Conservation (phyloP, 2,888 invertebrate species). For the Acheta domesticus region DNA sequence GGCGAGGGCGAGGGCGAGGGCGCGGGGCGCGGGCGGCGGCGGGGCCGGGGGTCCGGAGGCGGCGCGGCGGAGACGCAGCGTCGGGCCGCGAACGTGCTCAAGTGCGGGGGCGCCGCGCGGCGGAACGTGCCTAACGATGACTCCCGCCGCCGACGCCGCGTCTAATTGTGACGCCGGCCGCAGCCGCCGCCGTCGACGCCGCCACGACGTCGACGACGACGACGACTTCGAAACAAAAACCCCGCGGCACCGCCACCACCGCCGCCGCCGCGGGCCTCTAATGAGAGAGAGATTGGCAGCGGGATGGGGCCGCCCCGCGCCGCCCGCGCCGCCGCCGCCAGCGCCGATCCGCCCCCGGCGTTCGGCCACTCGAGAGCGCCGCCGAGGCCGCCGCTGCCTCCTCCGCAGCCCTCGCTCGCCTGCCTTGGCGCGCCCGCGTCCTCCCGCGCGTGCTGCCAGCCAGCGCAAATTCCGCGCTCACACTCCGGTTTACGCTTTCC, state of each 20-base stretch:
- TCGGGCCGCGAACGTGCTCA: conserved; percentile 32
- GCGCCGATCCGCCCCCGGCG: not conserved
- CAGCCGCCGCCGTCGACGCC: conserved; percentile 21
- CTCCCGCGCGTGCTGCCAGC: too few species aligned
- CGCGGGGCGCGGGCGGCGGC: not conserved
- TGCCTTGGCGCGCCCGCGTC: too few species aligned
- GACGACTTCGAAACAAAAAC: conserved; percentile 12
- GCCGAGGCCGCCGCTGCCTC: not conserved
- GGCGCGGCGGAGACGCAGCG: not conserved
- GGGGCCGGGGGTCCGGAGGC: conserved; percentile 19
- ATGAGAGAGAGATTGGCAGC: conserved; percentile 18
- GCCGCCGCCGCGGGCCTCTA: not conserved
- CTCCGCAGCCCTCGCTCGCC: not conserved
- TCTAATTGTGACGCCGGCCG: conserved; percentile 31
- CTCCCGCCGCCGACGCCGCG: conserved; percentile 24
- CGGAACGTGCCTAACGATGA: conserved; percentile 34
- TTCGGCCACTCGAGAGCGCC: conserved; percentile 1
- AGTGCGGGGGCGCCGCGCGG: conserved; percentile 28
- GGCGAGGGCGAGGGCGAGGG: not conserved
- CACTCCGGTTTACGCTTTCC: too few species aligned
- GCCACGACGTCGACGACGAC: not conserved
- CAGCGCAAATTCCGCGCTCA: too few species aligned
- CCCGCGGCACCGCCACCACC: not conserved
- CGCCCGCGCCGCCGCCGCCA: too few species aligned
- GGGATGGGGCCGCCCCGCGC: not conserved